Conservation (phyloP, 2,888 invertebrate species). For the Oxytorus armatus region DNA sequence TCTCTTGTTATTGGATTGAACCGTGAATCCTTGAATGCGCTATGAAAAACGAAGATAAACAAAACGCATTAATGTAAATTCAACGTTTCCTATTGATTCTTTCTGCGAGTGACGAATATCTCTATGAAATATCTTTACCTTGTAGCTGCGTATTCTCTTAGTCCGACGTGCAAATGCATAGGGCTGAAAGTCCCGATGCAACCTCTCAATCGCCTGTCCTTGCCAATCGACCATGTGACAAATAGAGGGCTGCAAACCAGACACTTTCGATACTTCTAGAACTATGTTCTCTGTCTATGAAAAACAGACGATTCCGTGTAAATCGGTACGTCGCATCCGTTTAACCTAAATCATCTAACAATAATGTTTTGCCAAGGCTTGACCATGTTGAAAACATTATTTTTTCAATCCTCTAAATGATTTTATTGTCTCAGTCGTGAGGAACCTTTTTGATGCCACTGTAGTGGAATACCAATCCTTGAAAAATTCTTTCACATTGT, state of each 20-base stretch:
- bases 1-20: constrained; percentile 97
- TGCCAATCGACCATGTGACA: constrained; percentile 99
- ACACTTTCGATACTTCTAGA: constrained; percentile 73
- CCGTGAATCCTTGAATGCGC: constrained; percentile 98
- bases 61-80: constrained; percentile 43
- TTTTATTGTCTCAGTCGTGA: neutral
- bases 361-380: constrained; percentile 7
- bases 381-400: neutral
- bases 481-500: too few species aligned
- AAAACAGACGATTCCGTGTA: constrained; percentile 56
- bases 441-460: too few species aligned
- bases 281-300: constrained; percentile 74
- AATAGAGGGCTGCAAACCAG: constrained; percentile 94
- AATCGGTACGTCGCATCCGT: constrained; percentile 33
- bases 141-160: constrained; percentile 98
- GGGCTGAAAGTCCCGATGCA: constrained; percentile 99
- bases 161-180: constrained; percentile 96
- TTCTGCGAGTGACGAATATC: neutral
- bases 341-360: constrained; percentile 7
- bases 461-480: too few species aligned
- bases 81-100: constrained; percentile 8
- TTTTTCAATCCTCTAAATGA: neutral
- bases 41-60: constrained; percentile 81
- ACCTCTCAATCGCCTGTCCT: constrained; percentile 96
- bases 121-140: constrained; percentile 84